Base-by-base conservation (phyloP, 2,888 invertebrate genomes). In the Gordius sp. region DNA sequence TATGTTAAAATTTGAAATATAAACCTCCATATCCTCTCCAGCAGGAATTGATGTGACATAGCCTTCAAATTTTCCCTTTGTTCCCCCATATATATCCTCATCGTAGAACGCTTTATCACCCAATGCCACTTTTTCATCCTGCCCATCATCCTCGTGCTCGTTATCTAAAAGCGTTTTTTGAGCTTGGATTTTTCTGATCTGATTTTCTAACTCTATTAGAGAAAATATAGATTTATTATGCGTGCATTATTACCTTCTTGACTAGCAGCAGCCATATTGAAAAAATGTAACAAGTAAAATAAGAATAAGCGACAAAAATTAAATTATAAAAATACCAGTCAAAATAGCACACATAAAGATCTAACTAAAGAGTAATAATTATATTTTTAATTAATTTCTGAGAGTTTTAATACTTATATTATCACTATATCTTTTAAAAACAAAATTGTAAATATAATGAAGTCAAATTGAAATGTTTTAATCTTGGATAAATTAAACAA, bases 21-120 rank as follows among this genome's bases (percentile, higher is more conserved):
- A 66, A 61, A 68, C 70, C 65, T 86, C 86, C 33, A 80, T 79
- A 70, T 91, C 89, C 72, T 93, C 91, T 68, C 85, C 86, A 1
- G 87, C 81, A 54, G 87, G 86, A 68, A 93, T 91, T 0, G 89
- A 89, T 58, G 86, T 86, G 63, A 85, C 83, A 69, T 91, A 91
- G 28, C 84, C 87, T 66, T 84, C 86, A 69, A 80, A 85, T 66
- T 83, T 80, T 58, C 78, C 79, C 65, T 79, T 81, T 53, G 73
- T 75, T 60, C 65, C 64, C 68, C 83, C 85, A 68, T 91, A 93
- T 62, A 93, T 82, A 64, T 91, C 89, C 66, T 80, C 79, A 69
- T 93, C 93, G 71, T 79, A 87, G 68, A 80, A 85, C n/a, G 73
- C 74, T 55, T 78, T 78, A 61, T 83, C 83, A 56, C 84, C 81